Evolutionary conservation across 1,140 invertebrate genomes (phyloP), one percentile per base, ranked within the genome.

Genomic region (Lysiphlebus fabarum): DNA sequence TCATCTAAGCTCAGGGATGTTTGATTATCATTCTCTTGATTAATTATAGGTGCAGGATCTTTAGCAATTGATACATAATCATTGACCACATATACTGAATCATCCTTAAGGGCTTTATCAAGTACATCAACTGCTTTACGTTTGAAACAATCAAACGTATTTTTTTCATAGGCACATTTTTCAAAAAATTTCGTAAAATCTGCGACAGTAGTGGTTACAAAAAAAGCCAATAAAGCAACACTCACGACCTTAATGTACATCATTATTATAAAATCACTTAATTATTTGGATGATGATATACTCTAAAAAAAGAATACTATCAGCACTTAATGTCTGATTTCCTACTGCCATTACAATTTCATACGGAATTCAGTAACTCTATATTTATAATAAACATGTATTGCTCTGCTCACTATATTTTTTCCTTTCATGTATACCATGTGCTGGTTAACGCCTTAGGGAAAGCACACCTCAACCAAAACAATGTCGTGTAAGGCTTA

Each of bases 11-110:
- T 77, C 17, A 70, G 65, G 10, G 8, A 36, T 26, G 42, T 49
- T 4, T 47, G 49, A 17, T 51, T 61, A 36, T 70, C 62, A 56
- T 8, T 41, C 54, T 33, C n/a, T 56, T 58, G 38, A 36, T 69
- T 26, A 9, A 55, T 62, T 4, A 55, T 48, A 0, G 53, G 56
- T 0, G 59, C 56, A 0, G 70, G 73, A 67, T 82, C 81, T 42
- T 66, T 80, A 5, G 80, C 83, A 37, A 87, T 77, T 6, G 79
- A 79, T n/a, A 86, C 65, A 33, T 70, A 83, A 51, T 85, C 83
- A 62, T 80, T 82, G 41, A 85, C 68, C 12, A 74, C 73, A 66
- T 85, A 83, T 12, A 84, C 81, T 37, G 78, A 78, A 50, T 86
- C 83, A 61, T 83, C 82, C 41, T 74, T 69, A 6, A 83, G 75